Conservation (phyloP, 2,888 invertebrate species). For the Dryobota labecula region DNA sequence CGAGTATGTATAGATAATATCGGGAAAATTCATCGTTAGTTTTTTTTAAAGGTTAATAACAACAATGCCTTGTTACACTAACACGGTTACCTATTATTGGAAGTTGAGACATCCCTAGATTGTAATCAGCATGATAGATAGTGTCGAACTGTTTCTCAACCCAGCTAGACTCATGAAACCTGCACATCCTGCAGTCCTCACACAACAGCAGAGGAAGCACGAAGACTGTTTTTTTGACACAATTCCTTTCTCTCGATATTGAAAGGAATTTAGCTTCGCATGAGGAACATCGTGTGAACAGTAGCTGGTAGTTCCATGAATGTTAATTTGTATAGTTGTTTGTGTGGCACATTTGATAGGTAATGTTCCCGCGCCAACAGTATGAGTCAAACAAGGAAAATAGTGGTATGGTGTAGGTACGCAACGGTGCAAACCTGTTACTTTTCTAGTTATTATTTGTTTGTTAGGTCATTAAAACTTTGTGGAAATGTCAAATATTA, state of each 20-base stretch:
- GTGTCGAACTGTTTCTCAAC: not conserved
- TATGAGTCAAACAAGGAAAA: constrained; percentile 40
- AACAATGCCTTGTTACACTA: not conserved
- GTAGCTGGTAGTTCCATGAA: not conserved
- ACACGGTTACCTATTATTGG: not conserved
- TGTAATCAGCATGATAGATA: not conserved
- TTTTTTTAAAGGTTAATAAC: constrained; percentile 14
- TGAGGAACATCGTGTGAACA: not conserved
- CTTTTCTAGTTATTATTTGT: not conserved
- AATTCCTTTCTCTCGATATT: too few species aligned
- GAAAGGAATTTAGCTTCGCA: not conserved
- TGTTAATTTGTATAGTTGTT: not conserved
- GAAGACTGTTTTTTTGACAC: not conserved
- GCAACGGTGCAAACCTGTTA: constrained; percentile 12
- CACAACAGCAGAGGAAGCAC: not conserved
- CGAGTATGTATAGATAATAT: too few species aligned
- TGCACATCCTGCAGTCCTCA: not conserved
- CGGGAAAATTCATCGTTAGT: constrained; percentile 3
- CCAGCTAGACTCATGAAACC: not conserved
- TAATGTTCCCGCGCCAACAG: not conserved
- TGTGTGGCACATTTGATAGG: not conserved
- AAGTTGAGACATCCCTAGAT: not conserved
- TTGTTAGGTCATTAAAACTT: not conserved
- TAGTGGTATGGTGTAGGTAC: not conserved
- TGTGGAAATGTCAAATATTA: not conserved